Evolutionary conservation across 1,140 invertebrate species (phyloP).

Genomic region (Probaryconus sp.): DNA sequence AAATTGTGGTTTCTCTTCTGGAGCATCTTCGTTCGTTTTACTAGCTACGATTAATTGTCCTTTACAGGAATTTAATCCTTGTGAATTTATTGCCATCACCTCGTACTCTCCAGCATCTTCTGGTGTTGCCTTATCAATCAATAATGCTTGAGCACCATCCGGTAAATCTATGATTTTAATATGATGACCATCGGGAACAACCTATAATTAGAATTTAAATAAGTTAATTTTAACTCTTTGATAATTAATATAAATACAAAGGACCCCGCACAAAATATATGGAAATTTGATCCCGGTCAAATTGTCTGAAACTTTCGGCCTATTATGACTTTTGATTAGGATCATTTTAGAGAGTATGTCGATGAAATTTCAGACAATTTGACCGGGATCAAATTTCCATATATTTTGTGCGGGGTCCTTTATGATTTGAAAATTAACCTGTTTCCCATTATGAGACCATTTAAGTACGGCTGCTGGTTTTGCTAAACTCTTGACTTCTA

Average conservation of each 20-base stretch:
- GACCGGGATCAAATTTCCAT: too few relatives aligned
- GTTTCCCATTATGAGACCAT: constrained; percentile 87
- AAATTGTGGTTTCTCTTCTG: constrained; percentile 87
- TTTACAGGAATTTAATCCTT: constrained; percentile 84
- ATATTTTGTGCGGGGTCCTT: too few relatives aligned
- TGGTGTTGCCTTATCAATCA: constrained; percentile 82
- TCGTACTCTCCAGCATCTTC: constrained; percentile 87
- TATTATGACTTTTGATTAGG: too few relatives aligned
- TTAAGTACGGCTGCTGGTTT: constrained; percentile 85
- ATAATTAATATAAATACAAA: too few relatives aligned
- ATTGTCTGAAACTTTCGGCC: too few relatives aligned
- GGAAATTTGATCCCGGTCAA: too few relatives aligned
- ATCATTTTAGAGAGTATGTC: too few relatives aligned
- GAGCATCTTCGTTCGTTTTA: constrained; percentile 80
- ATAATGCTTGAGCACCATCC: constrained; percentile 83
- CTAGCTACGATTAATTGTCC: constrained; percentile 83
- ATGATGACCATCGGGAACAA: constrained; percentile 85
- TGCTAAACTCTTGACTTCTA: constrained; percentile 87
- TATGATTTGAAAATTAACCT: too few relatives aligned
- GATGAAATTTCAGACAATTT: too few relatives aligned
- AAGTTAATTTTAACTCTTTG: constrained; percentile 4
- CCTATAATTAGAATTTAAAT: constrained; percentile 63
- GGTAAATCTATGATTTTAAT: constrained; percentile 82
- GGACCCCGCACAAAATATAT: too few relatives aligned
- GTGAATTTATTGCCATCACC: constrained; percentile 85